phyloP scores from a whole-genome alignment of 1,140 invertebrate genomes.

The Prorops nasuta region DNA sequence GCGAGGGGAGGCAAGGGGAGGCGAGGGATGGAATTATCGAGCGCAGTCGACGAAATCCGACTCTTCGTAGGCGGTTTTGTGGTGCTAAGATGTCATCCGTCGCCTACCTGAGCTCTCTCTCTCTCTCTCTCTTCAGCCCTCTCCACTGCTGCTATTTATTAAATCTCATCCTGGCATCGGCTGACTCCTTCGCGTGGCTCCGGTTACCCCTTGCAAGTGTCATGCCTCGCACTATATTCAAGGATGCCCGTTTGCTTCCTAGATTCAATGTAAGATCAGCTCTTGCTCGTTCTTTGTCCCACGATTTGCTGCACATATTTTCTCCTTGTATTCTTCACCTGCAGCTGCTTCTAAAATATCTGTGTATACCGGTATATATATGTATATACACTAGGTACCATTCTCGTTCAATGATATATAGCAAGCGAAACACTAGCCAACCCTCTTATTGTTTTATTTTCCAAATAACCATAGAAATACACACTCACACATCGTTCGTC shows the following conservation, averaged over 20 bases:
- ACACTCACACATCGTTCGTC: no score
- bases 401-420: no score
- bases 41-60: constrained; percentile 28
- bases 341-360: no score
- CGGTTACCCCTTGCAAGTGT: constrained; percentile 24
- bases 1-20: not conserved
- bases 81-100: constrained; percentile 32
- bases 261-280: constrained; percentile 12
- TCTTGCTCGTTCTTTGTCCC: not conserved
- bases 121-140: constrained; percentile 13
- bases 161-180: constrained; percentile 40
- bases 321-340: no score
- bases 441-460: no score
- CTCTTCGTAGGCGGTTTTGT: constrained; percentile 35
- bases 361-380: no score
- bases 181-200: constrained; percentile 9
- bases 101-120: constrained; percentile 19
- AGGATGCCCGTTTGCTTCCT: no score
- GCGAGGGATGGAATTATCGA: constrained; percentile 19
- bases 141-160: constrained; percentile 33
- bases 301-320: constrained; percentile 25
- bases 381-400: no score
- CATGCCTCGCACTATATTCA: no score
- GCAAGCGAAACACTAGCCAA: no score
- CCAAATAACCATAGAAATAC: no score